Percentiles rank a stretch among this genome's conserved stretches.
Conservation (phyloP, 2,888 invertebrate genomes). For the Agonopterix arenella region DNA sequence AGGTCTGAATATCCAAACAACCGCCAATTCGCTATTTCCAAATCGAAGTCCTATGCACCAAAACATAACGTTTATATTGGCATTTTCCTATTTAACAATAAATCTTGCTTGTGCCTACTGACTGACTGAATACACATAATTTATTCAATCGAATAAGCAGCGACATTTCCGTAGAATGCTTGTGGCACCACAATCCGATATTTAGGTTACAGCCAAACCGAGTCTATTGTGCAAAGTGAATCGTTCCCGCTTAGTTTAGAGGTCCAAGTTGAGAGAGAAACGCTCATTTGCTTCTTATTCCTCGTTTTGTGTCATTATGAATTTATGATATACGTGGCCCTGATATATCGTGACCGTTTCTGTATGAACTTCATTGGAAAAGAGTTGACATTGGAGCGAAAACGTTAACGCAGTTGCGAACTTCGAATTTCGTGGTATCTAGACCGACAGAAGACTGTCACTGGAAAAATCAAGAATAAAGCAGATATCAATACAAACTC, state of each 20-base stretch:
- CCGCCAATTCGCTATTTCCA: background rate
- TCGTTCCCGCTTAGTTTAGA: conserved; percentile 46
- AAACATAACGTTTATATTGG: background rate
- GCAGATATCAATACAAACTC: no score
- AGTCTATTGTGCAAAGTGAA: conserved; percentile 70
- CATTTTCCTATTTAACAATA: background rate
- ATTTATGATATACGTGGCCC: no score
- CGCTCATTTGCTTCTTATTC: background rate
- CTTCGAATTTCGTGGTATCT: no score
- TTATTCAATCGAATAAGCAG: conserved; percentile 52
- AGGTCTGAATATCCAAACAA: no score
- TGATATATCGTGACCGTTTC: no score
- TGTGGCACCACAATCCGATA: conserved; percentile 58
- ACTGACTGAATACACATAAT: conserved; percentile 26
- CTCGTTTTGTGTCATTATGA: no score
- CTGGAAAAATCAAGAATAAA: no score
- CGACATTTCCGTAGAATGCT: conserved; percentile 42
- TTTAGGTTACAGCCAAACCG: conserved; percentile 70
- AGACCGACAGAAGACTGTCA: no score
- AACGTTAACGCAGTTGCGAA: no score
- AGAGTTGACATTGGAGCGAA: no score
- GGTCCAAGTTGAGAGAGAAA: background rate
- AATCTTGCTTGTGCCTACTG: background rate
- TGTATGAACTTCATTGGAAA: no score
- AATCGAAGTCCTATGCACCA: background rate